Evolutionary conservation across 1,140 invertebrate genomes (phyloP).

Genomic region (Hylyphantes graminicola): DNA sequence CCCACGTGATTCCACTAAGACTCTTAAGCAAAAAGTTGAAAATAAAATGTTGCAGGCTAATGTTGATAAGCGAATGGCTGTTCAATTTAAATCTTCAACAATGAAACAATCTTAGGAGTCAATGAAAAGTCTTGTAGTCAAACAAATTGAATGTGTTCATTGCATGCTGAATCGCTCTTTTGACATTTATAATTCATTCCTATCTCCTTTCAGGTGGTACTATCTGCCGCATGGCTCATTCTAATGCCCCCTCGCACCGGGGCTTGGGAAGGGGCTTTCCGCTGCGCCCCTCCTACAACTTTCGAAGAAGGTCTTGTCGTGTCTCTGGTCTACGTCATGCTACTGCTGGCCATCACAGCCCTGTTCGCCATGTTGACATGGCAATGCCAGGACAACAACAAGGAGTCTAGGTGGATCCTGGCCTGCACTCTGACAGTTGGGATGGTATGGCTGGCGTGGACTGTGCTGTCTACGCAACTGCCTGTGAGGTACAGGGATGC

Average conservation of each 20-base stretch:
- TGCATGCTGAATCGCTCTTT: too few species aligned
- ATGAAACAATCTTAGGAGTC: too few species aligned
- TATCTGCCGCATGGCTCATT: slow-evolving; percentile 70
- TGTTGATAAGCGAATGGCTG: too few species aligned
- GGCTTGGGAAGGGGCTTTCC: slow-evolving; percentile 60
- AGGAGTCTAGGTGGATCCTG: slow-evolving; percentile 70
- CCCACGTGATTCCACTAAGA: too few species aligned
- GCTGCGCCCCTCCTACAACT: slow-evolving; percentile 65
- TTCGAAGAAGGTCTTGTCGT: slow-evolving; percentile 70
- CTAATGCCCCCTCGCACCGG: slow-evolving; percentile 66
- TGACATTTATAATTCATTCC: too few species aligned
- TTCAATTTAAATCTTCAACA: too few species aligned
- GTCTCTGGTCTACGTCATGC: slow-evolving; percentile 70
- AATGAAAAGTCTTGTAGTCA: too few species aligned
- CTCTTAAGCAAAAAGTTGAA: too few species aligned
- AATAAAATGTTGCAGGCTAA: too few species aligned
- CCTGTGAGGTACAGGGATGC: slow-evolving; percentile 66
- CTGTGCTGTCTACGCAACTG: slow-evolving; percentile 67
- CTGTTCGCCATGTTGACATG: slow-evolving; percentile 68
- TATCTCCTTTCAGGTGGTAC: slow-evolving; percentile 61
- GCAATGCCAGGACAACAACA: slow-evolving; percentile 66
- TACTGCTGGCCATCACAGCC: slow-evolving; percentile 68
- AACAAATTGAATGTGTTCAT: too few species aligned
- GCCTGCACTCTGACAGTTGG: slow-evolving; percentile 66
- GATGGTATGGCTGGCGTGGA: slow-evolving; percentile 69